Evolutionary conservation across 2,797 vertebrate genomes (phyloP).

Genomic region (Siniperca undulata): DNA sequence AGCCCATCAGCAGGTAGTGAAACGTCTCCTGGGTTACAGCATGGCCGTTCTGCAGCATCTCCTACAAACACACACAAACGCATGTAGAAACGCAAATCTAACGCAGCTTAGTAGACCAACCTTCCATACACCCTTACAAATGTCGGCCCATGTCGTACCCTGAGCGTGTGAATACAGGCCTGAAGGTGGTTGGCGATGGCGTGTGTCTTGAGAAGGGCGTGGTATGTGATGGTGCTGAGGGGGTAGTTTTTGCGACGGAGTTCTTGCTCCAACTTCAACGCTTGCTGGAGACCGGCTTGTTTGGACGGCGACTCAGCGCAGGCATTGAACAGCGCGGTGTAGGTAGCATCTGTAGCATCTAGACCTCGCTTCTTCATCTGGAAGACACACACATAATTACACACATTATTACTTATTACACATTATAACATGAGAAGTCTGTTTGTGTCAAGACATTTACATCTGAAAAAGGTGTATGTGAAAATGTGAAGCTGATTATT

Average conservation of each 20-base stretch:
- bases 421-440: neutral
- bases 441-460: neutral
- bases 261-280: slow-evolving; percentile 90
- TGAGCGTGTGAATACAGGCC: slow-evolving; percentile 89
- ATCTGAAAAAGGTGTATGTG: neutral
- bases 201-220: slow-evolving; percentile 91
- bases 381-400: slow-evolving; percentile 7
- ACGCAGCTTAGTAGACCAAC: neutral
- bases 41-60: slow-evolving; percentile 90
- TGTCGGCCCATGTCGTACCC: slow-evolving; percentile 77
- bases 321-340: slow-evolving; percentile 95
- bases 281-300: slow-evolving; percentile 88
- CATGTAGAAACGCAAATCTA: neutral
- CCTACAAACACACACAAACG: slow-evolving; percentile 80
- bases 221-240: slow-evolving; percentile 90
- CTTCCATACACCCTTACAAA: neutral
- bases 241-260: slow-evolving; percentile 86
- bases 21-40: slow-evolving; percentile 89
- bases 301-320: slow-evolving; percentile 92
- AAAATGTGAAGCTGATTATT: neutral
- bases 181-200: slow-evolving; percentile 89
- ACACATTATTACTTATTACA: neutral
- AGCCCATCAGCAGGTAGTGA: slow-evolving; percentile 93
- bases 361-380: slow-evolving; percentile 97
- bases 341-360: slow-evolving; percentile 88